Base-by-base conservation (phyloP, 2,888 invertebrate species). In the Zhengitettix transpicula region DNA sequence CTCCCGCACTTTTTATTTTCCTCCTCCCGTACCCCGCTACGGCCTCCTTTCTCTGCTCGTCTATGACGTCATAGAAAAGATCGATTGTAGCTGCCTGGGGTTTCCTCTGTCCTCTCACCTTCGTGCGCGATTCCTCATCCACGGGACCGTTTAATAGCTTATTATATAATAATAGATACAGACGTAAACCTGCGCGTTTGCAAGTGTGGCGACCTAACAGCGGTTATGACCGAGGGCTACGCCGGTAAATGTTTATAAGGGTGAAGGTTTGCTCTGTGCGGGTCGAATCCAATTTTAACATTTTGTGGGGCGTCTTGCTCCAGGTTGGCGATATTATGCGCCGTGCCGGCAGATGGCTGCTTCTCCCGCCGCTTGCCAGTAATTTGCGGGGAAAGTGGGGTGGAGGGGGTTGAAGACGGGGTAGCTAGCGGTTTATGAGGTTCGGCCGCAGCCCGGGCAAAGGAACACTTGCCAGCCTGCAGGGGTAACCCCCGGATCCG, bases 91-190 rank as follows among this genome's bases (percentile, higher is more conserved):
- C 60, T 40, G 51, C 41, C 58, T 47, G 60, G 61, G 63, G 52
- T 62, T 65, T 65, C 68, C 66, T 65, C 69, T 69, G 70, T 69
- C 68, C 69, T 71, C 71, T 71, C 40, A 55, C 40, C 55, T 40
- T 55, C 47, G 47, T n/a, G 7, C 47, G 12, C 47, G 47, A 12
- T 3, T 47, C n/a, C n/a, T n/a, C 47, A n/a, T 8, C 47, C 47
- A 7, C 14, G 2, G 2, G 12, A 14, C 47, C 47, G 47, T 47
- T 47, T 7, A 14, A 12, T 47, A n/a, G 5, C 28, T 28, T 28
- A 2, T 28, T 28, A 28, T 5, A 28, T 5, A 28, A 28, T 28
- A 28, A 28, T 7, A 28, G 28, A 28, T 7, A 28, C n/a, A n/a
- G n/a, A n/a, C n/a, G n/a, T n/a, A n/a, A n/a, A 28, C 2, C 28